Percentiles rank a stretch among this genome's conserved stretches.
phyloP scores from a whole-genome alignment of 2,888 invertebrate species.

The Orchesellides sinensis region DNA sequence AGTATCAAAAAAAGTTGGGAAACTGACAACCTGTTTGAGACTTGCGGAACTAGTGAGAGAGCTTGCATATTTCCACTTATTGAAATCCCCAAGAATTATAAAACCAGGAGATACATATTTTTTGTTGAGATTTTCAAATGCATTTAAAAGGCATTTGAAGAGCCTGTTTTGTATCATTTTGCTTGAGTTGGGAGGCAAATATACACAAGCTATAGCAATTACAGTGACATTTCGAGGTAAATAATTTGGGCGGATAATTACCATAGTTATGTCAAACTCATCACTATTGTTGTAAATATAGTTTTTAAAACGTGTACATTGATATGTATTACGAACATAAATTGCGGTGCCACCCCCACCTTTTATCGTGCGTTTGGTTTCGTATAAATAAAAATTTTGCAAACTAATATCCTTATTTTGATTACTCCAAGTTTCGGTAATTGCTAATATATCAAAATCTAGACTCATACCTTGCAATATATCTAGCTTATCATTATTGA shows the following conservation, averaged over 20 bases:
- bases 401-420: not conserved
- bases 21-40: not conserved
- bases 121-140: not conserved
- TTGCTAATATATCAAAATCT: not conserved
- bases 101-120: conserved; percentile 19
- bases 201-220: conserved; percentile 10
- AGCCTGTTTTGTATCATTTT: not conserved
- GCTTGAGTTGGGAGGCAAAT: conserved; percentile 2
- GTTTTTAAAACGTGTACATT: not conserved
- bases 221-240: conserved; percentile 8
- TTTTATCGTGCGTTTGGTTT: not conserved
- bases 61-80: conserved; percentile 12
- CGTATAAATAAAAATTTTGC: not conserved
- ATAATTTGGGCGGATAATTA: conserved; percentile 2
- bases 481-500: conserved; percentile 10
- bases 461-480: not conserved
- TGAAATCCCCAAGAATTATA: conserved; percentile 15
- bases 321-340: not conserved
- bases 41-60: not conserved
- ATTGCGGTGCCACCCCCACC: not conserved
- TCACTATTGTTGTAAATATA: not conserved
- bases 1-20: conserved; percentile 21
- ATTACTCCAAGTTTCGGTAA: conserved; percentile 1
- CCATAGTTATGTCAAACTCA: conserved; percentile 5
- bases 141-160: not conserved